Evolutionary conservation across 2,888 invertebrate species (phyloP), one percentile per base, ranked within the genome.

Genomic region (Heliconius ismenius): DNA sequence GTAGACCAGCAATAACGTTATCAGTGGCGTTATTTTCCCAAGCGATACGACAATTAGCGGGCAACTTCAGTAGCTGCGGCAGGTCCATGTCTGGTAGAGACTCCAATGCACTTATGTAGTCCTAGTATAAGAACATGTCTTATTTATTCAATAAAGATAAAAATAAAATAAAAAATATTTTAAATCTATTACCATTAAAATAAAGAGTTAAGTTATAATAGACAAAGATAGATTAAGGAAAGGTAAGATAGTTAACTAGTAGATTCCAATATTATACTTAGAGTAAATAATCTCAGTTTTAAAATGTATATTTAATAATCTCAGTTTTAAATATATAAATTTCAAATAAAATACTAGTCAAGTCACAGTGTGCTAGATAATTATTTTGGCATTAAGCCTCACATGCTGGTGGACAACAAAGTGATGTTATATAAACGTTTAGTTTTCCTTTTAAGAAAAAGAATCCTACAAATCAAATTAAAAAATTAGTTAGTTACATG

Each of bases 11-110:
- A 72, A 97, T 93, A n/a, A 97, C 96, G 36, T 91, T 87, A 15
- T 89, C 89, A 2, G 95, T 95, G 6, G 96, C 95, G 76, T 95
- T 96, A 81, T 96, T 95, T 88, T 98, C 98, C 95, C 97, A 97
- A 13, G 98, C 97, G 74, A 96, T 94, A 81, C 98, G 96, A 78
- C 98, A 97, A 88, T 98, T 99, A 74, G 96, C 96, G 0, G 99
- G 97, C 70, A 99, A 92, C 4, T 98, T 98, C 84, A 98, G 97
- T 83, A 97, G 95, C 10, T 95, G 93, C 0, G 98, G 97, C 21
- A 95, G 92, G 87, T 98, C 98, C 74, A 95, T 94, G 79, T 96
- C 96, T 0, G 97, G 96, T 67, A 98, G 89, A 43, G 94, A 94
- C 73, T 96, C 95, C 76, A 98, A 95, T 1, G 95, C 91, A 13